Percentiles rank a stretch among this genome's conserved stretches.
Evolutionary conservation across 92 coral and sea anemone species (phyloP).

Genomic region (Chrysogorgia sp.): DNA sequence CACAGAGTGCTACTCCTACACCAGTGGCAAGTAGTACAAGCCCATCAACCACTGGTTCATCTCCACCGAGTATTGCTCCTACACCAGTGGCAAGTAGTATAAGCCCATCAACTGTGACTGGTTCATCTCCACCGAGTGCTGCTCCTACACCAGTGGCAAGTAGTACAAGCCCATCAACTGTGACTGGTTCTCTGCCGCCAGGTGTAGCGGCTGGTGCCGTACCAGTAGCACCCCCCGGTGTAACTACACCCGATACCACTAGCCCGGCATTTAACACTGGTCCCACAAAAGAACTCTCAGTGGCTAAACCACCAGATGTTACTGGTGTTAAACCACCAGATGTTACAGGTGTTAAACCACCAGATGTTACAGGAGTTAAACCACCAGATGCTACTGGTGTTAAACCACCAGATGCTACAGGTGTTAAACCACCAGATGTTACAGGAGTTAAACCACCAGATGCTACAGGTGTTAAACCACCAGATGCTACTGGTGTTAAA

Average conservation of each 20-base stretch:
- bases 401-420: neutral
- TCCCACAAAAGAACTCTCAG: neutral
- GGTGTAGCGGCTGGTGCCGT: too few relatives aligned
- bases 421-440: neutral
- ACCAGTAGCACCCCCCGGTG: neutral
- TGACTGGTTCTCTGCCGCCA: neutral
- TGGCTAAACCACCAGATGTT: neutral
- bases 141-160: neutral
- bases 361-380: neutral
- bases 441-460: neutral
- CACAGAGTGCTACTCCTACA: neutral
- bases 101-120: neutral
- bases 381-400: neutral
- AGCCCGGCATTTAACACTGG: too few relatives aligned
- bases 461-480: too few relatives aligned
- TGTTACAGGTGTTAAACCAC: neutral
- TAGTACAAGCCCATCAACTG: neutral
- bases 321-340: neutral
- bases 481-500: neutral
- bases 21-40: neutral
- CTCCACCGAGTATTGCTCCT: neutral
- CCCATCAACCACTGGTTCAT: neutral
- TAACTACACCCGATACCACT: neutral
- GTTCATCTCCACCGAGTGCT: neutral
- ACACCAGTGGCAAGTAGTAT: neutral